These are phyloP conservation scores for Motacilla alba DNA, from an alignment of 2,113 vertebrate genomes.

Conservation along the genomic window DNA sequence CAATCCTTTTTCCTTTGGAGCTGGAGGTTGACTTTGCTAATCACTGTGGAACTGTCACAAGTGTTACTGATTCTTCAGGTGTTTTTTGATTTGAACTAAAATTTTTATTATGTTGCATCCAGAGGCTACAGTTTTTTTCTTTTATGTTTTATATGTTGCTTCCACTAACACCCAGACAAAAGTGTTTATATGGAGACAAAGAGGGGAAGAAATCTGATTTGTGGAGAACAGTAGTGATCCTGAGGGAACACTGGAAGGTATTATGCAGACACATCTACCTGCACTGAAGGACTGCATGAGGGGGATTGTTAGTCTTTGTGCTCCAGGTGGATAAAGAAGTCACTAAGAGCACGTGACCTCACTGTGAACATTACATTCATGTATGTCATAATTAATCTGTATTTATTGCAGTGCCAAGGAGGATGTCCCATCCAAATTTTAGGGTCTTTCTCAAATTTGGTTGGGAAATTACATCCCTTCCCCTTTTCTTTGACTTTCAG, in stretches of 20 bases:
- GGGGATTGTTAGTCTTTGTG: neutral
- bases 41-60: neutral
- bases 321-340: neutral
- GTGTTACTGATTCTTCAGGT: neutral
- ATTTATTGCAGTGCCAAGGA: neutral
- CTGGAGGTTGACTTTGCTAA: neutral
- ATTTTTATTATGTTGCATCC: neutral
- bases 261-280: neutral
- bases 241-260: neutral
- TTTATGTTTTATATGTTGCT: neutral
- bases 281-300: neutral
- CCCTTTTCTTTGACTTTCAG: conserved; percentile 48
- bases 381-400: neutral
- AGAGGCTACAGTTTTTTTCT: neutral
- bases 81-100: neutral
- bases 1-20: neutral
- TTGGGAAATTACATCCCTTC: neutral
- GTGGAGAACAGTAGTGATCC: neutral
- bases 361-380: neutral
- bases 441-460: neutral
- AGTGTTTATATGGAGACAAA: neutral
- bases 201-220: neutral
- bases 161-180: neutral
- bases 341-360: neutral
- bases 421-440: neutral